Conservation (phyloP, 2,797 vertebrate genomes). For the Numenius phaeopus region DNA sequence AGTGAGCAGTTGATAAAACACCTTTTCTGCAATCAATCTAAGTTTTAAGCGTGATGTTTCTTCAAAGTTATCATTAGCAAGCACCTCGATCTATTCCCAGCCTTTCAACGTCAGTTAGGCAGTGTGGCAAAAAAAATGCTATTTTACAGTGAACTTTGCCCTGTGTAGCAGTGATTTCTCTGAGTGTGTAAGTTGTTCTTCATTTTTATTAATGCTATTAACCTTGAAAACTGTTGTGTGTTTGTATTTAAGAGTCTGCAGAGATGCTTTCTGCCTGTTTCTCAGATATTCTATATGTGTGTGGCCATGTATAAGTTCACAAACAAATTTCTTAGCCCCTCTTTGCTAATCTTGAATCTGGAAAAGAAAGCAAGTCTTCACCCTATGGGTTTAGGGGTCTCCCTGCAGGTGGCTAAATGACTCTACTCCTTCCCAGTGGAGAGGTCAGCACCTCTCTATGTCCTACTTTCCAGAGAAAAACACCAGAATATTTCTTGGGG, state of each 20-base stretch:
- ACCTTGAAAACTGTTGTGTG: neutral
- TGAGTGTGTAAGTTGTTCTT: neutral
- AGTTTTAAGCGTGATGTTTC: slow-evolving; percentile 32
- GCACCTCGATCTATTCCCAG: slow-evolving; percentile 64
- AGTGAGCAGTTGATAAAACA: slow-evolving; percentile 48
- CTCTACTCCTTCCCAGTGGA: neutral
- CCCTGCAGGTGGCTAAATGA: slow-evolving; percentile 28
- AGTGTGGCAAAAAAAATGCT: slow-evolving; percentile 22
- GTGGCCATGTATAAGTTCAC: neutral
- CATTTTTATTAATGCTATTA: neutral
- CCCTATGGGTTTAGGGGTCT: neutral
- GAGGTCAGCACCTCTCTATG: neutral
- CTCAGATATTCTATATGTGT: neutral
- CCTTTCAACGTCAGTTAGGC: slow-evolving; percentile 57
- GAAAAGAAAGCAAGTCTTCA: neutral
- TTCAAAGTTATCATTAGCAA: slow-evolving; percentile 66
- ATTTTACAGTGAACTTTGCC: slow-evolving; percentile 6
- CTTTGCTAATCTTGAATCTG: neutral
- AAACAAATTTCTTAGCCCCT: neutral
- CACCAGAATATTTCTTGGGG: neutral
- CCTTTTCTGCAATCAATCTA: slow-evolving; percentile 44
- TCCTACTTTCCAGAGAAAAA: neutral
- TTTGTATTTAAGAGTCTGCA: neutral
- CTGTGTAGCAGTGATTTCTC: neutral
- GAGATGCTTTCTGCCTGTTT: slow-evolving; percentile 2